These are phyloP conservation scores for Sardina pilchardus DNA, from an alignment of 2,113 vertebrate species.

Conservation along the genomic window DNA sequence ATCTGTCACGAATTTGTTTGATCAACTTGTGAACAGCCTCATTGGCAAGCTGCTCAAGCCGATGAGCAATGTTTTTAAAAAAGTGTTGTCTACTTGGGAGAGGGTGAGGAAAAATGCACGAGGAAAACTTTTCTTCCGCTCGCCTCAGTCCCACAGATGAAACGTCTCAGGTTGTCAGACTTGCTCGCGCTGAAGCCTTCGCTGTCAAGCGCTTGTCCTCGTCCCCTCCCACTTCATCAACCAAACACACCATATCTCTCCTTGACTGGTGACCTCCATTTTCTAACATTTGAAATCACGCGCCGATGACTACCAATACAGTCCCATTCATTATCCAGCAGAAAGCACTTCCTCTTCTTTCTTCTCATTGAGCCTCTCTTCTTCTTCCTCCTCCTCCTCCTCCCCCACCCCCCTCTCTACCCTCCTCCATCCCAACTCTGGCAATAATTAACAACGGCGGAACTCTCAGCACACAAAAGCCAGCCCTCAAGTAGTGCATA, in stretches of 20 bases:
- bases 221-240: neutral
- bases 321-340: conserved; percentile 38
- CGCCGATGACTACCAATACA: conserved; percentile 34
- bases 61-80: conserved; percentile 4
- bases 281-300: neutral
- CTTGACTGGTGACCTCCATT: conserved; percentile 50
- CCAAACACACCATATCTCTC: conserved; percentile 37
- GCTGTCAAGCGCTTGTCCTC: neutral
- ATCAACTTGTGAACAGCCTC: conserved; percentile 63
- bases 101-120: neutral
- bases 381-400: conserved; percentile 2
- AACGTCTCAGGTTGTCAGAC: neutral
- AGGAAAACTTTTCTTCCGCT: conserved; percentile 5
- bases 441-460: conserved; percentile 53
- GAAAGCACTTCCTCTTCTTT: conserved; percentile 23
- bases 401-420: neutral
- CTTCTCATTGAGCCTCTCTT: conserved; percentile 21
- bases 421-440: conserved; percentile 43
- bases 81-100: neutral
- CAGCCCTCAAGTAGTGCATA: conserved; percentile 51
- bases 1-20: conserved; percentile 57
- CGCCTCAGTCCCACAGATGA: neutral
- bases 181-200: neutral
- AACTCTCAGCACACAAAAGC: conserved; percentile 52
- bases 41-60: neutral